A percentile compares a stretch with the other conserved stretches of the same genome.
These are phyloP conservation scores for Euglossa dilemma DNA, from an alignment of 1,140 invertebrate species.

Conservation along the genomic window DNA sequence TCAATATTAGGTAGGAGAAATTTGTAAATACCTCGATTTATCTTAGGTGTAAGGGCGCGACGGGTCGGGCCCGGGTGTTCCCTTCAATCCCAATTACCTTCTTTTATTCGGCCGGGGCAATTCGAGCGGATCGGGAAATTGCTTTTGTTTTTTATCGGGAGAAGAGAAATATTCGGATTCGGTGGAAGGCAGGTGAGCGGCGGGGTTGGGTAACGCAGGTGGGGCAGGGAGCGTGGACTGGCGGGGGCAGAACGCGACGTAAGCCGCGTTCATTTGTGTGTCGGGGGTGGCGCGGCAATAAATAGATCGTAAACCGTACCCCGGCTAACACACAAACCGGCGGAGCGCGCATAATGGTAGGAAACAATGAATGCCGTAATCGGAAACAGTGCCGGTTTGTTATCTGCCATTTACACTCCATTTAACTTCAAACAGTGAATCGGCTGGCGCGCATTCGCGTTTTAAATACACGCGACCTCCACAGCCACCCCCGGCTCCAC, in stretches of 20 bases:
- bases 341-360: conserved; percentile 83
- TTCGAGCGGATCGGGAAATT: not conserved
- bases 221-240: conserved; percentile 37
- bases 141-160: not conserved
- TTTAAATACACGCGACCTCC: conserved; percentile 79
- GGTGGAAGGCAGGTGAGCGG: conserved; percentile 42
- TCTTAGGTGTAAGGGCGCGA: not conserved
- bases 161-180: not conserved
- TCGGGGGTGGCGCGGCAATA: conserved; percentile 75
- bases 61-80: not conserved
- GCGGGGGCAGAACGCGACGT: conserved; percentile 57
- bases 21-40: conserved; percentile 72
- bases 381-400: conserved; percentile 83
- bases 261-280: conserved; percentile 71
- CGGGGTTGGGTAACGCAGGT: conserved; percentile 46
- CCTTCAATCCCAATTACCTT: not conserved
- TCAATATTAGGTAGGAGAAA: conserved; percentile 81
- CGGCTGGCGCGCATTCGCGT: conserved; percentile 78
- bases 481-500: conserved; percentile 37
- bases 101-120: not conserved
- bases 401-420: conserved; percentile 83
- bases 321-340: conserved; percentile 80
- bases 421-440: conserved; percentile 83
- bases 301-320: conserved; percentile 82
- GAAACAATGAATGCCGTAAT: conserved; percentile 83